A percentile compares a stretch with the other conserved stretches of the same genome.
phyloP scores from a whole-genome alignment of 1,140 invertebrate genomes.

The Bombus sylvicola region DNA sequence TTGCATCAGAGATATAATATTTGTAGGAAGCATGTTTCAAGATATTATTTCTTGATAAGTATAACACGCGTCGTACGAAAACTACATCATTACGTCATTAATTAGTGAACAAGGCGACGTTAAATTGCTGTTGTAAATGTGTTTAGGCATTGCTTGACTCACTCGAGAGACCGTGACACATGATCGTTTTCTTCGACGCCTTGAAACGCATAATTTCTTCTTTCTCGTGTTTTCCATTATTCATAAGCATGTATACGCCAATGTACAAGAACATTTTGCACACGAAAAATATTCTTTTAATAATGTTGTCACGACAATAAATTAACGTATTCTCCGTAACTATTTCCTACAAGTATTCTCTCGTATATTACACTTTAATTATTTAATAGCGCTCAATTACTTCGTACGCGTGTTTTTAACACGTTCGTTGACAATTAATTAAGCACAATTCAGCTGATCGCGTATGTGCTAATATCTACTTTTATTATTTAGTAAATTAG shows the following conservation, averaged over 20 bases:
- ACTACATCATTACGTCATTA: slow-evolving; percentile 36
- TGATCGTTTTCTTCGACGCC: background rate
- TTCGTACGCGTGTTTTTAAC: no score
- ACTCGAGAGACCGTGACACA: background rate
- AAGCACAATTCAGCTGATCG: no score
- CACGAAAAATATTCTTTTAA: background rate
- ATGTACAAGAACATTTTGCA: background rate
- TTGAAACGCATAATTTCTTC: background rate
- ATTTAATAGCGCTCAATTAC: no score
- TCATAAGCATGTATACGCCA: background rate
- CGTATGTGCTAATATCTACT: no score
- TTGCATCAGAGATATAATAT: background rate
- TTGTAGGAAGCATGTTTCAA: background rate
- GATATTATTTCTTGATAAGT: background rate
- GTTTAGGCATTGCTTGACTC: slow-evolving; percentile 21
- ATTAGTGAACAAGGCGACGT: slow-evolving; percentile 18
- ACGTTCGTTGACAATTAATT: no score
- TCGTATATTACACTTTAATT: no score
- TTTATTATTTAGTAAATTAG: no score
- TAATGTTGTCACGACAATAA: background rate
- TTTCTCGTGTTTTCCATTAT: background rate
- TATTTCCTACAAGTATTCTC: no score
- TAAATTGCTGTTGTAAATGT: slow-evolving; percentile 31
- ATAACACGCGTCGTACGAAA: background rate
- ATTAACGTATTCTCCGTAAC: no score